Evolutionary conservation across 2,797 vertebrate genomes (phyloP), one percentile per base, ranked within the genome.

Genomic region (Monodelphis domestica): DNA sequence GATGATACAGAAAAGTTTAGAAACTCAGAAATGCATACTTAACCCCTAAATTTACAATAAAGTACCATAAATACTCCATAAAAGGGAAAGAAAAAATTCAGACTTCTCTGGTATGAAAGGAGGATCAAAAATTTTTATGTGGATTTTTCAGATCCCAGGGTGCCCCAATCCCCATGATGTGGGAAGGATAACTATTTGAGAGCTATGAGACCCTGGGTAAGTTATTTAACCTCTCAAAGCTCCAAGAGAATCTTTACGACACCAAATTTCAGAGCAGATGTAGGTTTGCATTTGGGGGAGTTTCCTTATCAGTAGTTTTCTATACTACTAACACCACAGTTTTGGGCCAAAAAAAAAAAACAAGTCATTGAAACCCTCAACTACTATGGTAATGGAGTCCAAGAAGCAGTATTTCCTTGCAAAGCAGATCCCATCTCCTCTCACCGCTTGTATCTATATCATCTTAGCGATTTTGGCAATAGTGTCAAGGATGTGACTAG

Each of bases 331-430:
- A 50, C 84, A 12, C 50, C 3, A 24, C n/a, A 78, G 63, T 50
- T 4, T 84, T 17, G 21, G 70, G 9, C 50, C n/a, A n/a, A n/a
- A 38, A 70, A 70, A 63, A 12, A 15, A 63, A 30, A 70, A 70
- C 63, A 38, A 45, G 84, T 10, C 38, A 12, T 24, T 26, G 70
- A 50, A 45, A 50, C 17, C 70, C 70, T 84, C 70, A 45, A 9
- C 21, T 84, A 84, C 38, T 26, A 45, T 0, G 70, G 9, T 84
- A 24, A 38, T 70, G 59, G 59, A 15, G 38, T 10, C 10, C n/a
- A 63, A n/a, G 4, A 55, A 91, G 92, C 70, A 56, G 7, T 12
- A 38, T 53, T 92, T 10, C 57, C 50, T 95, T 87, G 92, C 84
- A 87, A 92, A 89, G 45, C 51, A 89, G 55, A 84, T 33, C 15